A percentile compares a stretch with the other conserved stretches of the same genome.
Evolutionary conservation across 1,140 invertebrate species (phyloP).

Genomic region (Mycetomoellerius zeteki): DNA sequence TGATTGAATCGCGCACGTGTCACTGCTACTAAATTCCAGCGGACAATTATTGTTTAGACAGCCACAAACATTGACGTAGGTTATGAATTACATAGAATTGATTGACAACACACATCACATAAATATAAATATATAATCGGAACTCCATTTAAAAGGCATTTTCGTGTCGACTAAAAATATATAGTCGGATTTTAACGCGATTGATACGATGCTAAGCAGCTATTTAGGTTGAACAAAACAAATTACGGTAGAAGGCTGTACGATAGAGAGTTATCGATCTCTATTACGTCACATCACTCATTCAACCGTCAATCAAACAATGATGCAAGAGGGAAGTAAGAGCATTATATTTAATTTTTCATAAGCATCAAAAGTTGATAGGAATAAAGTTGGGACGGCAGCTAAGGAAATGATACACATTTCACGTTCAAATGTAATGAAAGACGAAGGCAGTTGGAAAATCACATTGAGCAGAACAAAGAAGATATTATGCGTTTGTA

Average conservation of each 20-base stretch:
- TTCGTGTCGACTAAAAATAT: background rate
- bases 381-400: background rate
- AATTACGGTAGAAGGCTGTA: background rate
- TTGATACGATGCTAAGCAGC: background rate
- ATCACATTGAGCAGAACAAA: background rate
- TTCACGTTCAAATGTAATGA: background rate
- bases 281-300: slow-evolving; percentile 24
- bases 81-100: background rate
- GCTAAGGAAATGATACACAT: slow-evolving; percentile 1
- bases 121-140: slow-evolving; percentile 9
- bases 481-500: background rate
- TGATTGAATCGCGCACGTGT: slow-evolving; percentile 11
- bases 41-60: slow-evolving; percentile 25
- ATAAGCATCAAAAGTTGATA: slow-evolving; percentile 28
- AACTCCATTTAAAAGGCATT: background rate
- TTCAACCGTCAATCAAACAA: slow-evolving; percentile 27
- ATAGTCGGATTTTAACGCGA: slow-evolving; percentile 8
- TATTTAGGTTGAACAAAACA: background rate
- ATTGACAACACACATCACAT: slow-evolving; percentile 12
- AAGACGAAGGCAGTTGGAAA: background rate
- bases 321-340: slow-evolving; percentile 1
- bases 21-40: slow-evolving; percentile 9
- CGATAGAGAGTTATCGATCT: slow-evolving; percentile 34
- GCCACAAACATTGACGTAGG: slow-evolving; percentile 3
- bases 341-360: slow-evolving; percentile 22